These are phyloP conservation scores for Leptinotarsa defecta DNA, from an alignment of 1,140 invertebrate genomes.

Conservation along the genomic window DNA sequence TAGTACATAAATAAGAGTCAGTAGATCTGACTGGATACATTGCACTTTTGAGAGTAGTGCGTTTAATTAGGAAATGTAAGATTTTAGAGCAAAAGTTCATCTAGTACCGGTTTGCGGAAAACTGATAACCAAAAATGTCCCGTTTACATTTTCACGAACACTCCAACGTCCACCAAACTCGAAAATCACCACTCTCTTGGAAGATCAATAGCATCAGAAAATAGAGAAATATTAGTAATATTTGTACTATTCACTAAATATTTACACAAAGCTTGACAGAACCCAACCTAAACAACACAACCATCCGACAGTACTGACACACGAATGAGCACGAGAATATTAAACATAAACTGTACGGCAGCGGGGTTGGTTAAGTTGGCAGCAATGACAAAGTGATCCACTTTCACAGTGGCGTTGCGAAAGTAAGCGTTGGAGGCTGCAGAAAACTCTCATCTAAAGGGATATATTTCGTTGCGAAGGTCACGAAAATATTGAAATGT, in stretches of 20 bases:
- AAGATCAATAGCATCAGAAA: not conserved
- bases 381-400: not conserved
- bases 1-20: not conserved
- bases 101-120: slow-evolving; percentile 20
- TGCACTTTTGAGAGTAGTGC: not conserved
- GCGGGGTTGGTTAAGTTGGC: not conserved
- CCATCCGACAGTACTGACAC: slow-evolving; percentile 1
- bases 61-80: not conserved
- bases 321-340: not conserved
- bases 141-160: not conserved
- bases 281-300: slow-evolving; percentile 5
- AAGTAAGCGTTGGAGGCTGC: too few species aligned
- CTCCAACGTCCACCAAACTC: not conserved
- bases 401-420: not conserved
- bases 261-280: slow-evolving; percentile 8
- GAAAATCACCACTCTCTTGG: not conserved
- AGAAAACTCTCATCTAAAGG: too few species aligned
- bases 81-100: slow-evolving; percentile 29
- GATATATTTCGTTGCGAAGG: too few species aligned
- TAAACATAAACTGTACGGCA: not conserved
- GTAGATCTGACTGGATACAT: not conserved
- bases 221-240: not conserved
- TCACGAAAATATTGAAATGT: too few species aligned
- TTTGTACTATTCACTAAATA: slow-evolving; percentile 1
- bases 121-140: not conserved